phyloP scores from a whole-genome alignment of 2,888 invertebrate genomes.

The Laspeyria flexula region DNA sequence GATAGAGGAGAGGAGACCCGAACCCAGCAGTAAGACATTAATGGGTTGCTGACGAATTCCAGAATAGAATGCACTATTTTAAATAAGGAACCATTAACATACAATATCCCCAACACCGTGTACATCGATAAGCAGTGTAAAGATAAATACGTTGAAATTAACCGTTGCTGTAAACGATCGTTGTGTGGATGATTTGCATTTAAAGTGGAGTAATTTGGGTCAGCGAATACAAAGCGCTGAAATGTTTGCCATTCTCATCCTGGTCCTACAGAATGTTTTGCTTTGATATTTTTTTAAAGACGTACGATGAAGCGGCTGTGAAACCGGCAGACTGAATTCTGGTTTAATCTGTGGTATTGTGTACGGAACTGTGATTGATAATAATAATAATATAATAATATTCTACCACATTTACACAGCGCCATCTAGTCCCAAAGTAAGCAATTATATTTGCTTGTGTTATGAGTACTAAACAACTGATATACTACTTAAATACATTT shows the following conservation, averaged over 20 bases:
- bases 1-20: too few species aligned
- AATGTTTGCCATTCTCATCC: constrained; percentile 51
- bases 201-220: constrained; percentile 75
- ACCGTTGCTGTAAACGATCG: constrained; percentile 14
- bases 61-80: too few species aligned
- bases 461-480: too few species aligned
- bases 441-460: too few species aligned
- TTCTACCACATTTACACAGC: too few species aligned
- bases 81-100: too few species aligned
- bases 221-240: constrained; percentile 52
- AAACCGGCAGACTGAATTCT: neutral
- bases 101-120: neutral
- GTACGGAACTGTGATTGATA: neutral
- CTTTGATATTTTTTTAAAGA: constrained; percentile 22
- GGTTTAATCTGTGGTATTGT: constrained; percentile 14
- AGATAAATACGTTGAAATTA: constrained; percentile 30
- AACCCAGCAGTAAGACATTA: too few species aligned
- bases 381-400: too few species aligned
- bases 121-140: constrained; percentile 19
- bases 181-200: constrained; percentile 73
- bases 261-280: constrained; percentile 30
- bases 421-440: too few species aligned
- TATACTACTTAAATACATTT: too few species aligned
- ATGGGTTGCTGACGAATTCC: too few species aligned
- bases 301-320: constrained; percentile 8